Conservation (phyloP, 2,888 invertebrate species). For the Molorchus minor region DNA sequence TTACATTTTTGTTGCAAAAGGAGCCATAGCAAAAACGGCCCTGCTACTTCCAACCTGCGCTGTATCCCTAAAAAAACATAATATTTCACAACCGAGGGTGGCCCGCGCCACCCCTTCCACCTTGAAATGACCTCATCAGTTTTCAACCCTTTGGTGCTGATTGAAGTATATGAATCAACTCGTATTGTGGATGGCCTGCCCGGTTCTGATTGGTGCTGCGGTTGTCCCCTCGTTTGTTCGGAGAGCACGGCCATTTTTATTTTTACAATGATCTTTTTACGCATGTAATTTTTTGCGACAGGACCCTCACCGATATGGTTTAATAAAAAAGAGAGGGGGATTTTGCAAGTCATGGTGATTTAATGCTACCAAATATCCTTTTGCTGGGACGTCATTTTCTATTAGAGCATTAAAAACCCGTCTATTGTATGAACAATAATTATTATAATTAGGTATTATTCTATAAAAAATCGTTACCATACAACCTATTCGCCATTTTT, state of each 20-base stretch:
- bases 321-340: neutral
- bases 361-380: neutral
- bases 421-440: too few relatives aligned
- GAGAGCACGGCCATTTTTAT: constrained; percentile 48
- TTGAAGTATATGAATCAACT: constrained; percentile 59
- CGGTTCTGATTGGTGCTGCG: constrained; percentile 49
- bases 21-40: constrained; percentile 4
- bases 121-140: constrained; percentile 58
- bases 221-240: constrained; percentile 42
- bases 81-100: constrained; percentile 21
- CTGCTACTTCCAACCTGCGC: neutral
- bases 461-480: too few relatives aligned
- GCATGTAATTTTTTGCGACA: constrained; percentile 18
- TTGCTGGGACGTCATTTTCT: neutral
- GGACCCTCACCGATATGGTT: neutral
- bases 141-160: constrained; percentile 56
- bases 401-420: too few relatives aligned
- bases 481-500: too few relatives aligned
- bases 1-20: neutral
- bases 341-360: neutral
- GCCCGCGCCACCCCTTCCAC: constrained; percentile 38
- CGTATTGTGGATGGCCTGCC: constrained; percentile 50
- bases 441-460: too few relatives aligned
- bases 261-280: constrained; percentile 28
- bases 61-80: constrained; percentile 8